Conservation (phyloP, 2,888 invertebrate species). For the Dicroscelio sp. region DNA sequence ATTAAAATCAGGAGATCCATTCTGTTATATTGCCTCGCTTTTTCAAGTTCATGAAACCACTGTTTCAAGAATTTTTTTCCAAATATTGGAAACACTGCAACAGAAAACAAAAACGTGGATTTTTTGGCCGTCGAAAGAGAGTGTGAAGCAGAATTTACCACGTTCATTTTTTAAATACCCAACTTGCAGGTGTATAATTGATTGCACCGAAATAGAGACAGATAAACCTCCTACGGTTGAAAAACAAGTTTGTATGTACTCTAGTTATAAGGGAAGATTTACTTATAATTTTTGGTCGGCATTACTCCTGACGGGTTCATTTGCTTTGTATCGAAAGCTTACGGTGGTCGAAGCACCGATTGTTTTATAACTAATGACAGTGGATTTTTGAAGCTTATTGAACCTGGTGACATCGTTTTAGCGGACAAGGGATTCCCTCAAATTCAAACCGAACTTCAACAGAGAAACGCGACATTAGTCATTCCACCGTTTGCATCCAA, state of each 20-base stretch:
- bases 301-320: constrained; percentile 82
- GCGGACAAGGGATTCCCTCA: constrained; percentile 9
- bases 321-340: constrained; percentile 82
- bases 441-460: constrained; percentile 13
- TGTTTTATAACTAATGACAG: constrained; percentile 47
- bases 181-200: constrained; percentile 66
- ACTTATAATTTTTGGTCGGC: constrained; percentile 78
- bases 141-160: constrained; percentile 57
- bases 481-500: constrained; percentile 75
- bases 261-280: constrained; percentile 67
- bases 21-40: background rate
- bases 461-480: constrained; percentile 74
- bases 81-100: constrained; percentile 50
- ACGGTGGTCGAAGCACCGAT: constrained; percentile 81
- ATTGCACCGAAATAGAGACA: constrained; percentile 35
- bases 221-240: constrained; percentile 67
- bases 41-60: constrained; percentile 63
- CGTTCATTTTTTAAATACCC: constrained; percentile 33
- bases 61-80: constrained; percentile 58
- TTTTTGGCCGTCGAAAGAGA: constrained; percentile 75
- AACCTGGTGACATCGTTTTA: constrained; percentile 71
- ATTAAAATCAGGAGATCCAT: constrained; percentile 43
- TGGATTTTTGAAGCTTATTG: constrained; percentile 82
- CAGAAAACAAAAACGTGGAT: constrained; percentile 75
- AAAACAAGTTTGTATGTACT: constrained; percentile 77